Evolutionary conservation across 2,113 vertebrate genomes (phyloP).

Genomic region (Acinonyx jubatus): DNA sequence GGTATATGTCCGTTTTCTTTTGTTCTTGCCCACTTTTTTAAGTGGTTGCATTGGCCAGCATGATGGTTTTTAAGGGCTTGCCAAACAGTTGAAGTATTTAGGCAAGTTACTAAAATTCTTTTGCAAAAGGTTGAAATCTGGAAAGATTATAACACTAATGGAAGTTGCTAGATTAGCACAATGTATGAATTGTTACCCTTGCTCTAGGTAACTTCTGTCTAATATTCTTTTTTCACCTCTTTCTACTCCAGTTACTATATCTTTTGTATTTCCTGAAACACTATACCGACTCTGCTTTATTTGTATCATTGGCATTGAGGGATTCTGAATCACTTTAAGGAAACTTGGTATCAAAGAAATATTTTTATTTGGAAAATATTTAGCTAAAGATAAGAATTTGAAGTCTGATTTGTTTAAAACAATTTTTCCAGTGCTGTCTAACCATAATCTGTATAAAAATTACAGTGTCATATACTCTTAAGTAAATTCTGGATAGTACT

Average conservation of each 20-base stretch:
- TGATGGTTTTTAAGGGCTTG: not conserved
- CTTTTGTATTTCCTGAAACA: not conserved
- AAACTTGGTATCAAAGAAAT: conserved; percentile 5
- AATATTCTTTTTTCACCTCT: not conserved
- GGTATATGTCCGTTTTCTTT: conserved; percentile 82
- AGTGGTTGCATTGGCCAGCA: not conserved
- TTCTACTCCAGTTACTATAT: not conserved
- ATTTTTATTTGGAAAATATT: conserved; percentile 29
- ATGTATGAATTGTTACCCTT: not conserved
- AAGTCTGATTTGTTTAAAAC: not conserved
- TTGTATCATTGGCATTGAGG: not conserved
- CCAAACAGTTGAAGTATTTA: not conserved
- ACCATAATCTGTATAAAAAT: not conserved
- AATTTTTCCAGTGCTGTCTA: not conserved
- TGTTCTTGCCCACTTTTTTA: not conserved
- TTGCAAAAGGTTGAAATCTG: not conserved
- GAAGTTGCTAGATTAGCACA: not conserved
- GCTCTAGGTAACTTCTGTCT: not conserved
- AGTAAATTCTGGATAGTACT: not conserved
- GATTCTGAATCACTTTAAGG: conserved; percentile 13
- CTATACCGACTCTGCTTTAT: not conserved
- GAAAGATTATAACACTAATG: not conserved
- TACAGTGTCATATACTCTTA: not conserved
- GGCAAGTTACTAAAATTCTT: not conserved
- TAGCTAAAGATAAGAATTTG: not conserved